Conservation (phyloP, 1,140 invertebrate genomes). For the Himalopsyche phryganea region DNA sequence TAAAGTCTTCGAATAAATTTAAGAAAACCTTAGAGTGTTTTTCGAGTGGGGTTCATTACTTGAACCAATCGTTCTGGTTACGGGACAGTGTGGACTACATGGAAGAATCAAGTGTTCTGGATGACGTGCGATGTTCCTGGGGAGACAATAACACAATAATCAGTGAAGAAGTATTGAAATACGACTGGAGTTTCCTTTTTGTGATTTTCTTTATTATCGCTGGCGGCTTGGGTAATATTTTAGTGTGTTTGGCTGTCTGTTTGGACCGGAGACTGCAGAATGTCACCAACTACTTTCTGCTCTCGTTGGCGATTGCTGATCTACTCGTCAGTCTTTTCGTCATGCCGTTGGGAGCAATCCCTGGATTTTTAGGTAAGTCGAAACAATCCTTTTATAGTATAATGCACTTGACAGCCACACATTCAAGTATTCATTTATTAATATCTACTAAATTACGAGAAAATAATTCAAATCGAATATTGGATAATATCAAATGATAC, state of each 20-base stretch:
- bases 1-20: constrained; percentile 37
- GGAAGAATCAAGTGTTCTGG: constrained; percentile 1
- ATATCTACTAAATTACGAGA: too few relatives aligned
- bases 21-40: constrained; percentile 38
- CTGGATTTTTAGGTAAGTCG: constrained; percentile 78
- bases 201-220: constrained; percentile 43
- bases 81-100: constrained; percentile 19
- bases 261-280: constrained; percentile 83
- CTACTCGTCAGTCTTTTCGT: constrained; percentile 86
- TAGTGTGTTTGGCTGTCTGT: constrained; percentile 87
- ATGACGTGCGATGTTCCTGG: constrained; percentile 17
- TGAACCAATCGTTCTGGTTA: constrained; percentile 45
- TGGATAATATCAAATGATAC: too few relatives aligned
- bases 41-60: constrained; percentile 32
- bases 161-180: constrained; percentile 13
- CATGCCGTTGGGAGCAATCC: constrained; percentile 85
- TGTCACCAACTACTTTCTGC: constrained; percentile 91
- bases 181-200: constrained; percentile 24
- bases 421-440: too few relatives aligned
- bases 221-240: constrained; percentile 85
- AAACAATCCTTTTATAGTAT: too few relatives aligned
- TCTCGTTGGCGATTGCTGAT: constrained; percentile 90
- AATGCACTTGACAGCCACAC: too few relatives aligned
- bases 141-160: background rate
- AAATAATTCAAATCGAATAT: too few relatives aligned